A percentile compares a stretch with the other conserved stretches of the same genome.
Evolutionary conservation across 2,113 vertebrate genomes (phyloP).

Genomic region (Xyliphius kryptos): DNA sequence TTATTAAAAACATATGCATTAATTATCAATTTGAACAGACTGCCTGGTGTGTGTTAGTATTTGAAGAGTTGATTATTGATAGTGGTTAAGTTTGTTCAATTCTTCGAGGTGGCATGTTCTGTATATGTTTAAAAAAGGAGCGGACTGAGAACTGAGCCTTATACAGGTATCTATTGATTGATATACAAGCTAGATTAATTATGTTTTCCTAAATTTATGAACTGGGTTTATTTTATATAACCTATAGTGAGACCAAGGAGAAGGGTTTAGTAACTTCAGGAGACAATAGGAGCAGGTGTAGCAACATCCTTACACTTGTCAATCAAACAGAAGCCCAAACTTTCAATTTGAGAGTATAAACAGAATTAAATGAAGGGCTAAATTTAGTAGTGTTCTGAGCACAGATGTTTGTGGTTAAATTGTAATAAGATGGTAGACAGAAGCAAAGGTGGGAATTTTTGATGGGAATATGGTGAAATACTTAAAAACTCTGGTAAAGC

Average conservation of each 20-base stretch:
- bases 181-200: background rate
- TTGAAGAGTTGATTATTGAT: background rate
- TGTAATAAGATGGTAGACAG: background rate
- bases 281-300: constrained; percentile 1
- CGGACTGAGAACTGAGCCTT: background rate
- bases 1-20: background rate
- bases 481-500: background rate
- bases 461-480: background rate
- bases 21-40: background rate
- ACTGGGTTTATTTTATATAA: background rate
- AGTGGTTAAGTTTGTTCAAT: background rate
- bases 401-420: background rate
- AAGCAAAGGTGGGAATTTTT: too few relatives aligned
- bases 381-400: constrained; percentile 1
- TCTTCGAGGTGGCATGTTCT: background rate
- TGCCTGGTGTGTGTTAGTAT: background rate
- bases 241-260: background rate
- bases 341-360: constrained; percentile 1
- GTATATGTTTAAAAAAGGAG: background rate
- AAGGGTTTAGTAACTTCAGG: background rate
- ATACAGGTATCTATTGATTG: background rate
- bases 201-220: background rate
- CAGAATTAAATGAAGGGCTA: background rate
- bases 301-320: background rate
- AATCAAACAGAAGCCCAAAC: background rate